Percentiles rank a stretch among this genome's conserved stretches.
phyloP scores from a whole-genome alignment of 2,113 vertebrate genomes.

The Hirundichthys speculiger region DNA sequence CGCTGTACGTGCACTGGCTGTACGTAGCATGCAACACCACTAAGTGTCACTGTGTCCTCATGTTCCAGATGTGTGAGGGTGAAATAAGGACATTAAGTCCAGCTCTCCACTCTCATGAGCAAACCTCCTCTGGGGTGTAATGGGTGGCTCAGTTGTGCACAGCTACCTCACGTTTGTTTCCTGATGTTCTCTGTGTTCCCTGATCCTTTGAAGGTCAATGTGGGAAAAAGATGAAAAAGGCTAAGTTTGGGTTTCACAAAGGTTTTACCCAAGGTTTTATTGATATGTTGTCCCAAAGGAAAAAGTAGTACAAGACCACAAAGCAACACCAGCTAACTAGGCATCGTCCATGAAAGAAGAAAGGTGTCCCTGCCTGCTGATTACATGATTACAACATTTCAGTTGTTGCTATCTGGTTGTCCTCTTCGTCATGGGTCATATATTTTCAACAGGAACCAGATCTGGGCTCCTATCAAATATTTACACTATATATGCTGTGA shows the following conservation, averaged over 20 bases:
- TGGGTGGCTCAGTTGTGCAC: slow-evolving; percentile 40
- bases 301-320: neutral
- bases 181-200: slow-evolving; percentile 27
- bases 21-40: slow-evolving; percentile 23
- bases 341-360: no score
- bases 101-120: slow-evolving; percentile 22
- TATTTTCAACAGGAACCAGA: no score
- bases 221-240: slow-evolving; percentile 27
- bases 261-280: slow-evolving; percentile 19
- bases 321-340: no score
- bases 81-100: slow-evolving; percentile 28
- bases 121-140: slow-evolving; percentile 36
- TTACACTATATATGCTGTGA: no score
- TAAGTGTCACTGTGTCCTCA: slow-evolving; percentile 54
- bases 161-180: slow-evolving; percentile 1
- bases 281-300: slow-evolving; percentile 24
- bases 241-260: slow-evolving; percentile 1
- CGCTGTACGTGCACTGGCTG: slow-evolving; percentile 3
- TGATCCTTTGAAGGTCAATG: slow-evolving; percentile 12
- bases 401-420: no score
- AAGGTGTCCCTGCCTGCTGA: no score
- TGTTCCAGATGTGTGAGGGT: slow-evolving; percentile 17
- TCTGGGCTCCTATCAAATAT: no score
- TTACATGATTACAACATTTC: no score
- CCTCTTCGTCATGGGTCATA: no score